Base-by-base conservation (phyloP, 1,140 invertebrate species). In the Lepidotrigona ventralis region DNA sequence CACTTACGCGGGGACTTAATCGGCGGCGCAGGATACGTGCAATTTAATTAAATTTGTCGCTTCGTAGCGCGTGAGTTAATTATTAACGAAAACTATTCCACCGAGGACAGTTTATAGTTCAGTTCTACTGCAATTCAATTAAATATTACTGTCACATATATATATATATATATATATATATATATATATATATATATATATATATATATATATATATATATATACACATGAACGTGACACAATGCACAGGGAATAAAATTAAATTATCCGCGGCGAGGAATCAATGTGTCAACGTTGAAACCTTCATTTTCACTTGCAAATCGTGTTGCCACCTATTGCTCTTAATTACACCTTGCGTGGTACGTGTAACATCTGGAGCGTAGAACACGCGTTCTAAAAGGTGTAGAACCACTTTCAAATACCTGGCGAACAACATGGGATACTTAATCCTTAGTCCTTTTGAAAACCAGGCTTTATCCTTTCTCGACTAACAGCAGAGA, bases 401-500 rank as follows among this genome's bases (percentile, higher is more conserved):
- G 17, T 15, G 17, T 64, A 8, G 15, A 29, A 17, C 33, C 21
- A 39, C 33, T 69, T 69, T 46, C 66, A 0, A 69, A 12, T 46
- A n/a, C 2, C 21, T 14, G 2, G 33, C 1, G 23, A 69, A 39
- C 4, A 2, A 39, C 11, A 8, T 46, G 39, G 39, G 9, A 46
- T 46, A 46, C 33, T 39, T 5, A 14, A 39, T 23, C 12, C 21
- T 12, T 21, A 33, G 39, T 46, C 39, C 39, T 46, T 46, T 46
- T 1, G 17, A 33, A 51, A n/a, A n/a, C 73, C 69, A 46, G 64
- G 64, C 85, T 89, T 89, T 83, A 83, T 89, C 82, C 87, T 83
- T 87, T 83, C 68, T 15, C 66, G 63, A 46, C 8, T 8, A 6
- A 46, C 39, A 8, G 39, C 39, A 46, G 39, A 46, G 39, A 46